Conservation (phyloP, 2,797 vertebrate genomes). For the Neomorphus geoffroyi region DNA sequence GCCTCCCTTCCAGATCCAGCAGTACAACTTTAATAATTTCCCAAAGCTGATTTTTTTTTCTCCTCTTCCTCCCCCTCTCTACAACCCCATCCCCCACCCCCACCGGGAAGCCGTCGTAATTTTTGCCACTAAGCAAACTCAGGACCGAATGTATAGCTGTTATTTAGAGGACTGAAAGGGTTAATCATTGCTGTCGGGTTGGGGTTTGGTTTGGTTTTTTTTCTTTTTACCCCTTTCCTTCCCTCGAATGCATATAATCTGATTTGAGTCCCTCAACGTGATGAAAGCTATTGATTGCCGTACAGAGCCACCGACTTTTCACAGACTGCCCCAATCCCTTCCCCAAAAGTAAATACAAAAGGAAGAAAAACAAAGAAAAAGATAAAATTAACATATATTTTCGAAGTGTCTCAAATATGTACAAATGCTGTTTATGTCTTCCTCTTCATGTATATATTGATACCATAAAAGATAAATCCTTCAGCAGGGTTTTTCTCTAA, state of each 20-base stretch:
- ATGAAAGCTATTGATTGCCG: slow-evolving; percentile 53
- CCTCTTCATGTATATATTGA: neutral
- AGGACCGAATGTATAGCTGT: neutral
- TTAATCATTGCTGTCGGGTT: neutral
- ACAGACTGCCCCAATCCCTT: neutral
- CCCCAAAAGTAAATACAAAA: neutral
- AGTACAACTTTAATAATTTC: neutral
- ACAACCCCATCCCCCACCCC: no score
- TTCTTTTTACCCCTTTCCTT: neutral
- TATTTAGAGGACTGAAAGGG: neutral
- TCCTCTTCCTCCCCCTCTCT: fast-evolving
- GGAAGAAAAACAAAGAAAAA: neutral
- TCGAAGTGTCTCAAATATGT: slow-evolving; percentile 11
- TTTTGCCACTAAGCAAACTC: neutral
- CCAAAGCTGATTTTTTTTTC: neutral
- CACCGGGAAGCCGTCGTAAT: neutral
- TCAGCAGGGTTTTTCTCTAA: slow-evolving; percentile 9
- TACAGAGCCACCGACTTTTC: neutral
- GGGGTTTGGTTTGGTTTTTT: neutral
- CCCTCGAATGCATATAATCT: slow-evolving; percentile 35
- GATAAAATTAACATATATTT: neutral
- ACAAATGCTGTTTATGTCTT: neutral
- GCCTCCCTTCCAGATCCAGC: neutral
- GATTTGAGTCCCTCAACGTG: slow-evolving; percentile 35
- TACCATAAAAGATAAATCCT: slow-evolving; percentile 46